A percentile compares a stretch with the other conserved stretches of the same genome.
Conservation (phyloP, 2,797 vertebrate genomes). For the Rhodeus uyekii region DNA sequence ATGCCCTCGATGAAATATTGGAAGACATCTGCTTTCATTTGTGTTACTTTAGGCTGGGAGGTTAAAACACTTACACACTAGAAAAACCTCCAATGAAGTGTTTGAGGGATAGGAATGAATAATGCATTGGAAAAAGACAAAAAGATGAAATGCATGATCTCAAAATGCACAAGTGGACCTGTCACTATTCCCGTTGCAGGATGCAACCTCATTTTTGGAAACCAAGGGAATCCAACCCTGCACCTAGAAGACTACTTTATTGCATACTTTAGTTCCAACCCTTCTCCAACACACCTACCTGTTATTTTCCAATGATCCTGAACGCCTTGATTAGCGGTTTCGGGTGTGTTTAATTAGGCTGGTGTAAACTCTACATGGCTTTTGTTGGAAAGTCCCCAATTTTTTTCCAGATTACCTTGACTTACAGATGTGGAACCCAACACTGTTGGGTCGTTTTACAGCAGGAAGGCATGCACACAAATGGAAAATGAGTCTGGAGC, state of each 20-base stretch:
- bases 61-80: neutral
- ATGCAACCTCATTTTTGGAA: neutral
- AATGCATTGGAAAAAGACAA: neutral
- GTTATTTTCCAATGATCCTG: neutral
- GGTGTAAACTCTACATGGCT: neutral
- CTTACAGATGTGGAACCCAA: neutral
- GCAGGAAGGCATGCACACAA: constrained; percentile 10
- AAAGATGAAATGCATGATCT: neutral
- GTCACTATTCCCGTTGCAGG: neutral
- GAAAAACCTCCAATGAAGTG: neutral
- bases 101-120: neutral
- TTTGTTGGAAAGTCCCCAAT: neutral
- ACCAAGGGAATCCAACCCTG: neutral
- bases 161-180: neutral
- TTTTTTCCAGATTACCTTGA: neutral
- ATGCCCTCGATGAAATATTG: constrained; percentile 41
- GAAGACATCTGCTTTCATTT: constrained; percentile 27
- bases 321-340: neutral
- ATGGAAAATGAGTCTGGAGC: constrained; percentile 29
- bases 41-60: constrained; percentile 15
- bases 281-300: neutral
- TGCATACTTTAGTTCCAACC: neutral
- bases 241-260: neutral
- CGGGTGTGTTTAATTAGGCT: neutral
- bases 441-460: neutral